Percentiles rank a stretch among this genome's conserved stretches.
These are phyloP conservation scores for Folsomia candida DNA, from an alignment of 2,888 invertebrate species.

Conservation along the genomic window DNA sequence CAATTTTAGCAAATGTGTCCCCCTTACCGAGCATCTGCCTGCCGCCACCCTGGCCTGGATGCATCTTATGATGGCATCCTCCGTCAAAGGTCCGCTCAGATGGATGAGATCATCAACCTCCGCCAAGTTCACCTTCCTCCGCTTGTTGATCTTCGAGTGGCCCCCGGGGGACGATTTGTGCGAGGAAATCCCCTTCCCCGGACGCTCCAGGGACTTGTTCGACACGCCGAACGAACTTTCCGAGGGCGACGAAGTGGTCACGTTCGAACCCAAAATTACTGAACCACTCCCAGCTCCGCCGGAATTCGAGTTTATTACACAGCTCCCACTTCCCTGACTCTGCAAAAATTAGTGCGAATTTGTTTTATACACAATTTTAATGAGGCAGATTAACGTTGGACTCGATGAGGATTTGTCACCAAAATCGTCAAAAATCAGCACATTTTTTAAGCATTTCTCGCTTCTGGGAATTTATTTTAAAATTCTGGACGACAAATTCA, in stretches of 20 bases:
- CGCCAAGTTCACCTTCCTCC: slow-evolving; percentile 51
- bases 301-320: not conserved
- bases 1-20: no score
- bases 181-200: slow-evolving; percentile 21
- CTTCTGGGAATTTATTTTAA: no score
- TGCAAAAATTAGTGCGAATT: not conserved
- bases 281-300: slow-evolving; percentile 24
- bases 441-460: no score
- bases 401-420: no score
- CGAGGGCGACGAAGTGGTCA: slow-evolving; percentile 41
- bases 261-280: slow-evolving; percentile 31
- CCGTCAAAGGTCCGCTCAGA: slow-evolving; percentile 85
- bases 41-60: slow-evolving; percentile 85
- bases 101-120: slow-evolving; percentile 88
- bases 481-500: no score
- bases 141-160: not conserved
- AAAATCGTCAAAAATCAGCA: no score
- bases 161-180: not conserved
- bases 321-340: not conserved
- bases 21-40: slow-evolving; percentile 82
- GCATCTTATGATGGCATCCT: slow-evolving; percentile 88
- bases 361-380: no score
- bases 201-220: slow-evolving; percentile 29
- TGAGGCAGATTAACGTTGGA: no score
- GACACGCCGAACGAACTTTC: slow-evolving; percentile 45